A percentile compares a stretch with the other conserved stretches of the same genome.
Conservation (phyloP, 2,113 vertebrate species). For the Gadus macrocephalus region DNA sequence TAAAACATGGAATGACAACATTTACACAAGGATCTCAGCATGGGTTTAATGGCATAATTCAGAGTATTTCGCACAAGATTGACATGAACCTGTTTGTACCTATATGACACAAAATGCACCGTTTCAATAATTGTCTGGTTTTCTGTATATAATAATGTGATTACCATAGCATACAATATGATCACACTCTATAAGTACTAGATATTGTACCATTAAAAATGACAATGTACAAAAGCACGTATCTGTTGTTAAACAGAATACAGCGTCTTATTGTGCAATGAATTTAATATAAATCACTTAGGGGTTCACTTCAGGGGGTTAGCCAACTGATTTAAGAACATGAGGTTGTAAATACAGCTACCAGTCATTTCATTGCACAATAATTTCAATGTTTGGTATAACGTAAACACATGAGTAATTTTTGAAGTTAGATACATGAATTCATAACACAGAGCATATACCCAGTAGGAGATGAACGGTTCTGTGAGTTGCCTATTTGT, state of each 20-base stretch:
- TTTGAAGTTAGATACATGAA: constrained; percentile 21
- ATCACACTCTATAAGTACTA: constrained; percentile 41
- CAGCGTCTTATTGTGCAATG: constrained; percentile 25
- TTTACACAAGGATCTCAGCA: not conserved
- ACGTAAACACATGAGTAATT: not conserved
- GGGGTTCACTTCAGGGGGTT: constrained; percentile 20
- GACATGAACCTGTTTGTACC: not conserved
- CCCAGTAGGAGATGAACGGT: not conserved
- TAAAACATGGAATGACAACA: not conserved
- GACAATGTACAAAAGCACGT: constrained; percentile 57
- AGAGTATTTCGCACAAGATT: constrained; percentile 7
- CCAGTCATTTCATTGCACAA: constrained; percentile 41
- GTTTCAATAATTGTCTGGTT: not conserved
- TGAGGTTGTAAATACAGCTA: constrained; percentile 11
- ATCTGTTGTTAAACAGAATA: constrained; percentile 41
- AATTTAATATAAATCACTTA: constrained; percentile 34
- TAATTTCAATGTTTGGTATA: constrained; percentile 8
- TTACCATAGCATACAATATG: constrained; percentile 40
- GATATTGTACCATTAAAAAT: constrained; percentile 39
- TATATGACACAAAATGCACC: too few species aligned
- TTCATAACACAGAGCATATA: not conserved
- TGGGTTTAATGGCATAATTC: not conserved
- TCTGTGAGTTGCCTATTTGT: not conserved
- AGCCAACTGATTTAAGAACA: constrained; percentile 6
- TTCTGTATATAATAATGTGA: constrained; percentile 34